phyloP scores from a whole-genome alignment of 2,888 invertebrate genomes.

The Plagodis pulveraria region DNA sequence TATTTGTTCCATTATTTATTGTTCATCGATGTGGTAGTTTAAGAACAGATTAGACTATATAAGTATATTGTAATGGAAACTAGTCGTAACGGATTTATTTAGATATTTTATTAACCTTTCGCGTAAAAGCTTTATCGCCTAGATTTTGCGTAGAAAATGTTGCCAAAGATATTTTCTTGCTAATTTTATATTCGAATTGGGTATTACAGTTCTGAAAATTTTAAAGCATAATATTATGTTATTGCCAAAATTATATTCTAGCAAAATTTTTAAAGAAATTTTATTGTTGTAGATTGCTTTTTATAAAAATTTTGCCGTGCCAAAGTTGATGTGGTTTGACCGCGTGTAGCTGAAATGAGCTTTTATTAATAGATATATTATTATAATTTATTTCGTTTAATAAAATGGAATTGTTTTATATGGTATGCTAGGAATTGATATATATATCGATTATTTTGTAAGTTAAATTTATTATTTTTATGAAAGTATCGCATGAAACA shows the following conservation, averaged over 20 bases:
- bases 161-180: constrained; percentile 50
- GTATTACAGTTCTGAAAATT: constrained; percentile 6
- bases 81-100: constrained; percentile 47
- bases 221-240: constrained; percentile 17
- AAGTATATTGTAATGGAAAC: constrained; percentile 19
- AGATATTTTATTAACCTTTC: constrained; percentile 33
- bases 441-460: constrained; percentile 9
- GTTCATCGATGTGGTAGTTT: constrained; percentile 59
- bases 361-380: constrained; percentile 42
- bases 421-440: constrained; percentile 20
- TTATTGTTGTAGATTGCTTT: constrained; percentile 30
- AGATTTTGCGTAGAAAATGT: constrained; percentile 45
- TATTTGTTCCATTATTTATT: constrained; percentile 59
- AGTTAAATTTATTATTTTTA: constrained; percentile 8
- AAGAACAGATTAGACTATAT: constrained; percentile 38
- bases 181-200: neutral
- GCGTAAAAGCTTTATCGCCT: constrained; percentile 44
- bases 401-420: constrained; percentile 34
- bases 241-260: constrained; percentile 27
- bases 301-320: constrained; percentile 60
- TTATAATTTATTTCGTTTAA: constrained; percentile 34
- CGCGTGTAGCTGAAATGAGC: constrained; percentile 39
- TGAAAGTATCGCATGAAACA: constrained; percentile 38
- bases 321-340: constrained; percentile 58
- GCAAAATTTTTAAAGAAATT: constrained; percentile 13